Evolutionary conservation across 2,797 vertebrate genomes (phyloP).

Genomic region (Molossus molossus): DNA sequence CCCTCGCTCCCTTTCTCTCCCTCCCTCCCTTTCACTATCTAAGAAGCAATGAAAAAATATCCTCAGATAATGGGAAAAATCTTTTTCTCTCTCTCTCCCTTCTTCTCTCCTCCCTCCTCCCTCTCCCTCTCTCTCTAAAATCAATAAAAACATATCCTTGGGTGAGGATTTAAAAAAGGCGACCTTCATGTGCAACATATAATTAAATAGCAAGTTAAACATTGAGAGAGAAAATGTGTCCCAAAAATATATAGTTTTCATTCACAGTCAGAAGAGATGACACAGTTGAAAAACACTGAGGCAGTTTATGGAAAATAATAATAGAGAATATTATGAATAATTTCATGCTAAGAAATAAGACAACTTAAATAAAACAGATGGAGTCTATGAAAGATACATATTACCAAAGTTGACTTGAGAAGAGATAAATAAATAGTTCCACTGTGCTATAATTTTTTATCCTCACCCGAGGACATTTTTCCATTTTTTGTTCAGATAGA

Average conservation of each 20-base stretch:
- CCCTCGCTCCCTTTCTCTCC: neutral
- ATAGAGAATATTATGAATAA: conserved; percentile 45
- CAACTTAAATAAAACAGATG: conserved; percentile 45
- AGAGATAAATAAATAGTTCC: conserved; percentile 14
- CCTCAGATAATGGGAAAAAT: no score
- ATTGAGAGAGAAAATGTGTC: conserved; percentile 1
- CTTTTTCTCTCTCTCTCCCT: neutral
- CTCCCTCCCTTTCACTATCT: neutral
- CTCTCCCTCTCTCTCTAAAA: neutral
- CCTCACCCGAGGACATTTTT: no score
- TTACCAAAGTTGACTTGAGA: neutral
- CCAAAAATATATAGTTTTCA: neutral
- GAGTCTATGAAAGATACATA: neutral
- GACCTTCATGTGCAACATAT: neutral
- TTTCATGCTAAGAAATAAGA: conserved; percentile 34
- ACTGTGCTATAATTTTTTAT: neutral
- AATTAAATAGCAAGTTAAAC: conserved; percentile 60
- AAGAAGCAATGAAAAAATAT: no score
- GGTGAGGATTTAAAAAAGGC: neutral
- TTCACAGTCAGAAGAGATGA: neutral
- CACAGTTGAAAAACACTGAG: neutral
- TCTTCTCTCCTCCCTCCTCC: neutral
- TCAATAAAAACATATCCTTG: neutral
- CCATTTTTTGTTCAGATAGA: no score
- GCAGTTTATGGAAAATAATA: conserved; percentile 38